Evolutionary conservation across 2,888 invertebrate genomes (phyloP), one percentile per base, ranked within the genome.

Genomic region (Zele albiditarsus): DNA sequence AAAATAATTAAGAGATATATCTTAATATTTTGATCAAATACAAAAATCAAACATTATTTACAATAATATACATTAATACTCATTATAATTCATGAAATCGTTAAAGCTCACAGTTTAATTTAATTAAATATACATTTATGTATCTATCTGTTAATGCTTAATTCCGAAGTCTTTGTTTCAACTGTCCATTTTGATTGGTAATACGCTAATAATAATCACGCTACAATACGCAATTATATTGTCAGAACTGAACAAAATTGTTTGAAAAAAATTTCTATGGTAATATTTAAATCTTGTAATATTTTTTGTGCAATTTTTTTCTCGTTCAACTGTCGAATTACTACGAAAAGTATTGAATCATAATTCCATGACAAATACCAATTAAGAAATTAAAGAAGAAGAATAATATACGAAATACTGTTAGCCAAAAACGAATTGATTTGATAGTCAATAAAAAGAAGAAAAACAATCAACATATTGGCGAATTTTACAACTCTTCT

Each of bases 31-130:
- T 23, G 3, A 12, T 58, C 27, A 25, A 23, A 58, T 58, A 58
- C 72, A 67, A 69, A 70, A 71, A 69, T 63, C n/a, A 58, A 71
- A 62, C 74, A 63, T 75, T 84, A 85, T 85, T 80, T 85, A 85
- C 84, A 85, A 28, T 27, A 49, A 42, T 60, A 57, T 73, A 76
- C 69, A 74, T 5, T 25, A 62, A 49, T 84, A 83, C 83, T 81
- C 81, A 85, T 33, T 33, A 10, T 63, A 16, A 31, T 20, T 63
- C 6, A 38, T 63, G 33, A n/a, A 38, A 38, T 23, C 10, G 10
- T 63, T 63, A 33, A 70, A 74, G 65, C 73, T 72, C 60, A 70
- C 27, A 53, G 67, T 71, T 70, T 53, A 58, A 25, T 33, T 63
- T 31, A 68, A 58, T 46, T 65, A 70, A 68, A 73, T 27, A 67